Conservation (phyloP, 2,113 vertebrate species). For the Scolopax mira region DNA sequence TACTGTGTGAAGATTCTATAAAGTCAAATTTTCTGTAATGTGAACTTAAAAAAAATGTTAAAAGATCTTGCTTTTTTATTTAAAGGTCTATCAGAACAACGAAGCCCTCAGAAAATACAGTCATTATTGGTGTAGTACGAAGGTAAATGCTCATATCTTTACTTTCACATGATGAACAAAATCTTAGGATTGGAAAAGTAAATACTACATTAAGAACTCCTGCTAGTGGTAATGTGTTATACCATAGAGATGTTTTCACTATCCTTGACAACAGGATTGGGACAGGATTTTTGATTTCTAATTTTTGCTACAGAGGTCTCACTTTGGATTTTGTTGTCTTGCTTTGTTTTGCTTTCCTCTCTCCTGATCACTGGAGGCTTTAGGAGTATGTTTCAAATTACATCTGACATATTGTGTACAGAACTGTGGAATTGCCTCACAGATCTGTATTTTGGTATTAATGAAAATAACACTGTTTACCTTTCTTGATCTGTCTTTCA, state of each 20-base stretch:
- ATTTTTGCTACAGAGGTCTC: background rate
- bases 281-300: background rate
- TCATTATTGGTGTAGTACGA: constrained; percentile 92
- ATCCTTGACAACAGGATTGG: background rate
- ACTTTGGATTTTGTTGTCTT: background rate
- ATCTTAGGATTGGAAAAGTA: background rate
- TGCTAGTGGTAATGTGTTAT: background rate
- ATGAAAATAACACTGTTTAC: background rate
- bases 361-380: background rate
- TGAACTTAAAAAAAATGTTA: background rate
- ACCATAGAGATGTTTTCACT: background rate
- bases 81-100: constrained; percentile 91
- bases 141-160: constrained; percentile 76
- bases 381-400: background rate
- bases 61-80: constrained; percentile 66
- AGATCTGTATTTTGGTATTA: background rate
- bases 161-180: background rate
- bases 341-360: background rate
- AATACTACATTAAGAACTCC: background rate
- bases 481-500: background rate
- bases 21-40: constrained; percentile 7
- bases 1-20: background rate
- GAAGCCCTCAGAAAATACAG: constrained; percentile 90
- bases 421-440: background rate
- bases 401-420: background rate